phyloP scores from a whole-genome alignment of 2,113 vertebrate genomes.

The Spizaetus ornatus region DNA sequence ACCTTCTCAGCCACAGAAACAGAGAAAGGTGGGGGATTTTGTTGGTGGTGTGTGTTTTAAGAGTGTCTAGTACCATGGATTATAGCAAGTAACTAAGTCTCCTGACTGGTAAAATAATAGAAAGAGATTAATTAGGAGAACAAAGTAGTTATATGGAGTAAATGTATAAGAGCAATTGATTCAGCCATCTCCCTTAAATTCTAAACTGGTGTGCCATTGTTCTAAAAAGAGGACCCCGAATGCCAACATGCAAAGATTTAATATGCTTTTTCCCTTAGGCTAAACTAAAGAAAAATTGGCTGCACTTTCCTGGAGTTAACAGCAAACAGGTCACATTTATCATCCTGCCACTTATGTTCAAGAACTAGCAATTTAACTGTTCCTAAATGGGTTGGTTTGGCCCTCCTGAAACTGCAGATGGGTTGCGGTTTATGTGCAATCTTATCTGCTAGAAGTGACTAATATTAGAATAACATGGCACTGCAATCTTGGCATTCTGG shows the following conservation, averaged over 20 bases:
- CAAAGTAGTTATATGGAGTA: not conserved
- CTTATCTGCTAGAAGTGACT: slow-evolving; percentile 33
- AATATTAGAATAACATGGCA: not conserved
- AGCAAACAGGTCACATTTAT: slow-evolving; percentile 20
- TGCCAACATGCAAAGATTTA: not conserved
- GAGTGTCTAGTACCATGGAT: not conserved
- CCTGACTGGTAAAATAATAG: not conserved
- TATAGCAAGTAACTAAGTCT: not conserved
- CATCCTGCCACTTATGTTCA: not conserved
- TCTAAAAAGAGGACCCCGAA: not conserved
- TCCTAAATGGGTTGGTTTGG: not conserved
- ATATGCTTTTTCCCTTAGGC: not conserved
- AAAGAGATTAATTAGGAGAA: not conserved
- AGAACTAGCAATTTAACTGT: slow-evolving; percentile 13
- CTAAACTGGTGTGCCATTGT: not conserved
- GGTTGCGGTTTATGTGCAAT: not conserved
- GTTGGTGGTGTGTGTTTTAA: not conserved
- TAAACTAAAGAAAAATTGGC: not conserved
- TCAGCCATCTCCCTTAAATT: not conserved
- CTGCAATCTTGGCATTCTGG: not conserved
- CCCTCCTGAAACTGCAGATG: not conserved
- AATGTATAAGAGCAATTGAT: not conserved
- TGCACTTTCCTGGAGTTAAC: not conserved
- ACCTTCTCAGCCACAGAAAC: not conserved
- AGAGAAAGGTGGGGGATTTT: not conserved